phyloP scores from a whole-genome alignment of 2,888 invertebrate genomes.

The Caenorhabditis virilis region DNA sequence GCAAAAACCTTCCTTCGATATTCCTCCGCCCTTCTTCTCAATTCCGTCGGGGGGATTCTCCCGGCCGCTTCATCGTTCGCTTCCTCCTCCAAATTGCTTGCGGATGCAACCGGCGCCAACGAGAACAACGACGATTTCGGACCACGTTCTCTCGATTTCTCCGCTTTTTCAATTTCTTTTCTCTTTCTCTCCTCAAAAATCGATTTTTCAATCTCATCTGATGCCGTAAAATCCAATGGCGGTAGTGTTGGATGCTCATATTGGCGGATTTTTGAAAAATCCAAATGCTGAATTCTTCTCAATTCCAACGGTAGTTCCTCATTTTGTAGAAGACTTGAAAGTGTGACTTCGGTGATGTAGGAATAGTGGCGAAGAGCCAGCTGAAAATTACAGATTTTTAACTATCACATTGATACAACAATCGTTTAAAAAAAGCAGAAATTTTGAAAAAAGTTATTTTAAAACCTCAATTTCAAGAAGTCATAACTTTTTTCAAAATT shows the following conservation, averaged over 20 bases:
- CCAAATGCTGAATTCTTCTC: slow-evolving; percentile 17
- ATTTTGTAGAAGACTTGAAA: slow-evolving; percentile 30
- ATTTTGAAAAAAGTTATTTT: no score
- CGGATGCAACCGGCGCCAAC: not conserved
- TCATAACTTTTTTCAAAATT: no score
- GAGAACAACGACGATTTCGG: no score
- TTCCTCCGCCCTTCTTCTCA: slow-evolving; percentile 17
- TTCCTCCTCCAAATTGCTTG: slow-evolving; percentile 10
- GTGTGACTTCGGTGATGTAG: slow-evolving; percentile 41
- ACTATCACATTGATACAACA: no score
- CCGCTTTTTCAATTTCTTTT: slow-evolving; percentile 9
- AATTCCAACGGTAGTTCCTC: slow-evolving; percentile 50
- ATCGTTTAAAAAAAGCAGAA: no score
- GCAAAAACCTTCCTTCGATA: slow-evolving; percentile 20
- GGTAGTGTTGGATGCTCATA: slow-evolving; percentile 16
- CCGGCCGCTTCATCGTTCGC: slow-evolving; percentile 8
- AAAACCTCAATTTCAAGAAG: no score
- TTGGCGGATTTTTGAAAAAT: slow-evolving; percentile 7
- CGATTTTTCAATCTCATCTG: slow-evolving; percentile 23
- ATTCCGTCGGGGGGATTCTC: no score
- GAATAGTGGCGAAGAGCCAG: slow-evolving; percentile 52
- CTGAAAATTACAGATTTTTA: no score
- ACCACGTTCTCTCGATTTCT: slow-evolving; percentile 4
- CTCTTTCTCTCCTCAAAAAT: slow-evolving; percentile 2
- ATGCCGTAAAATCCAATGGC: slow-evolving; percentile 27